Evolutionary conservation across 2,888 invertebrate genomes (phyloP), one percentile per base, ranked within the genome.

Genomic region (Sturmia bella): DNA sequence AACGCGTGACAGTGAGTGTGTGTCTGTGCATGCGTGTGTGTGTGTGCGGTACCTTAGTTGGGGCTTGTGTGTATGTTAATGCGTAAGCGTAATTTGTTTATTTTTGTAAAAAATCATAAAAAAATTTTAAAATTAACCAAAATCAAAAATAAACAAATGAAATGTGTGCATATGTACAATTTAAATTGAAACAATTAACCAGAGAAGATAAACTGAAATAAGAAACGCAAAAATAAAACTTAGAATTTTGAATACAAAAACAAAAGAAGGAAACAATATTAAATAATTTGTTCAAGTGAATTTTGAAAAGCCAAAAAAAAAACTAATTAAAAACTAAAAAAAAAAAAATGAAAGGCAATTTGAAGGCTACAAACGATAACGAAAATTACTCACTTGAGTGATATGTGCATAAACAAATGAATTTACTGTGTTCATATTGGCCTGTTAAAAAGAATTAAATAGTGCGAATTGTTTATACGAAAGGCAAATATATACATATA

Each of bases 21-120:
- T 43, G 15, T 56, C 1, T 19, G 27, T 7, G 17, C n/a, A 32
- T 45, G 37, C 13, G 56, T 32, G 45, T 56, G 41, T 11, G 12
- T 12, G 39, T 17, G 1, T 15, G 15, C 15, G 15, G 13, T 11
- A 9, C 21, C 6, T 27, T 7, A 7, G 9, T 32, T 6, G 32
- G 9, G 32, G 11, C 17, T 45, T 59, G 52, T 56, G 48, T 50
- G 13, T 56, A 19, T 43, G 45, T 39, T 13, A 2, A 39, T 48
- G 76, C 68, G 69, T 77, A 69, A 74, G 43, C 54, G 64, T 74
- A 66, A 66, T 59, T 78, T 70, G 66, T 75, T 69, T 82, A 78
- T 78, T 75, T 83, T 75, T 66, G 17, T 66, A 45, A 64, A 69
- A 63, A 74, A 59, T 56, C 24, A 12, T 54, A 39, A 39, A 68